Base-by-base conservation (phyloP, 2,797 vertebrate genomes). In the Loriculus beryllinus region DNA sequence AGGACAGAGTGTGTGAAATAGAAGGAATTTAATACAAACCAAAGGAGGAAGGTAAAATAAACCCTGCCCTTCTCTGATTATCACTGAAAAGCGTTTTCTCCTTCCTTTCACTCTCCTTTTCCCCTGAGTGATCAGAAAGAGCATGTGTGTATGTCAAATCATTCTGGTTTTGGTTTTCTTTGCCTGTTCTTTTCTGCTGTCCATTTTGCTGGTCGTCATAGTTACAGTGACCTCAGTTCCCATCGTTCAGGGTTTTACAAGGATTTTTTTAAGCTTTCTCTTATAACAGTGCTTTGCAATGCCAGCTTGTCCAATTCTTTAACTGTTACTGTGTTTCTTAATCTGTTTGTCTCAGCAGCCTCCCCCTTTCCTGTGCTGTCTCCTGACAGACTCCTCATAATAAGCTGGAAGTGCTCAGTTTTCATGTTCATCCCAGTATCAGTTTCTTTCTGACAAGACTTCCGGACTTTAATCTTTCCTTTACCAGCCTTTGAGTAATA, bases 171-270 rank as follows among this genome's bases (percentile, higher is more conserved):
- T 7, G 1, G 85, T 88, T 93, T 96, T 84, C 91, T 83, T 90
- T 42, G 70, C 56, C 63, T 72, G 52, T 64, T 94, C 40, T 88
- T 94, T 88, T 75, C 40, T 57, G 77, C 75, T 82, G 49, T 95
- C 94, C 86, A n/a, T 88, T 93, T 91, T 91, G 79, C 93, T 75
- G 75, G 86, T 95, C 3, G 76, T 90, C 92, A 90, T 96, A 95
- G 95, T 83, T 95, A 96, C 92, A 67, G 70, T 79, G 92, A 93
- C 92, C 91, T 92, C 91, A 63, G 57, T 71, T 4, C 75, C 91
- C 62, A 4, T 83, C 62, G 95, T 89, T 89, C 91, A 90, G 71
- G 77, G 68, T 75, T 64, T 90, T 92, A 77, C 56, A 64, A 74
- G 64, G 45, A 75, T 79, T 82, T 88, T 78, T 89, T 85, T 28